Conservation (phyloP, 2,797 vertebrate species). For the Acanthurus tractus region DNA sequence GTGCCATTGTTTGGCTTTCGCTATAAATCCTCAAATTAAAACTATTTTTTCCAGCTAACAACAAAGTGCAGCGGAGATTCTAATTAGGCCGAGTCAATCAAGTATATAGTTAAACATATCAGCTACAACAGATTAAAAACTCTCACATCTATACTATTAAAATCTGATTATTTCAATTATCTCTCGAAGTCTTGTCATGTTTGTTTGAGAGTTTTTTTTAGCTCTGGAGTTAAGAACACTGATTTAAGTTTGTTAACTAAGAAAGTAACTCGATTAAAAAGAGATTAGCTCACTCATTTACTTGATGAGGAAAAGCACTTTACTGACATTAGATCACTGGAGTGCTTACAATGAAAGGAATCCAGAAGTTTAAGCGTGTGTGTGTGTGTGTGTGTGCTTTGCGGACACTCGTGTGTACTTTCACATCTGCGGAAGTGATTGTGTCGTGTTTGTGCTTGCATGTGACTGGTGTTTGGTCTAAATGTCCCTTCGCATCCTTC, state of each 20-base stretch:
- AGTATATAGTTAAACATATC: background rate
- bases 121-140: background rate
- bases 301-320: conserved; percentile 37
- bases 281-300: conserved; percentile 24
- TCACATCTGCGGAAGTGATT: conserved; percentile 25
- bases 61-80: background rate
- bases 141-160: background rate
- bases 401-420: background rate
- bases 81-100: background rate
- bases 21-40: no score
- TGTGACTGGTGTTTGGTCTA: background rate
- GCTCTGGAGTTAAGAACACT: conserved; percentile 9
- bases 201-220: conserved; percentile 6
- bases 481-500: background rate
- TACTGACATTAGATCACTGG: conserved; percentile 28
- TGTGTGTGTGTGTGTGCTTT: conserved; percentile 1
- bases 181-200: background rate
- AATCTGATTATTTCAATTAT: background rate
- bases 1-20: background rate
- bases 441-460: conserved; percentile 1
- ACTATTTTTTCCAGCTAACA: background rate
- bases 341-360: conserved; percentile 33
- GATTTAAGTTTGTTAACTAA: conserved; percentile 46
- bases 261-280: conserved; percentile 46
- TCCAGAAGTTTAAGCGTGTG: background rate